Evolutionary conservation across 2,113 vertebrate genomes (phyloP).

Genomic region (Xenopus laevis): DNA sequence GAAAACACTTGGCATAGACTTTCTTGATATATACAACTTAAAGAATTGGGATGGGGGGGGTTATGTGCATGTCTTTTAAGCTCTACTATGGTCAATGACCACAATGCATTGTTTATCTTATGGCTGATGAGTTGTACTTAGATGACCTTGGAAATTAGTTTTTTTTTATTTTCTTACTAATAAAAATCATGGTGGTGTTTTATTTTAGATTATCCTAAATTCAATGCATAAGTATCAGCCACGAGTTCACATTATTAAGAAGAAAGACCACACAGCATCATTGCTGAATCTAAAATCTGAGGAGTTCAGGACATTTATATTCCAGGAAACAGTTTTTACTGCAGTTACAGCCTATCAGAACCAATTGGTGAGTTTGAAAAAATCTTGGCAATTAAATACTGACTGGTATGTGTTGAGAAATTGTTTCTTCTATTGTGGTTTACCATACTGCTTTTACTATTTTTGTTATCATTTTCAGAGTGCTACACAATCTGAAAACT

Average conservation of each 20-base stretch:
- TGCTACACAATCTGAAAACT: too few relatives aligned
- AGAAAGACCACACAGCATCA: conserved; percentile 96
- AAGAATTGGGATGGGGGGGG: too few relatives aligned
- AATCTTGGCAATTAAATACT: conserved; percentile 3
- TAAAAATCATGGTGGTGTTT: neutral
- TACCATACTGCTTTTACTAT: too few relatives aligned
- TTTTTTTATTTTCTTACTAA: too few relatives aligned
- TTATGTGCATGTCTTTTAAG: too few relatives aligned
- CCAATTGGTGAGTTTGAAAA: conserved; percentile 82
- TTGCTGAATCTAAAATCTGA: conserved; percentile 96
- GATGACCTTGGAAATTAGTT: too few relatives aligned
- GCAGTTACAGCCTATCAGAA: conserved; percentile 98
- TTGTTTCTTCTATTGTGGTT: neutral
- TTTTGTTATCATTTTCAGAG: too few relatives aligned
- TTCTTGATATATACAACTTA: too few relatives aligned
- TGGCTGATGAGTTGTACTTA: too few relatives aligned
- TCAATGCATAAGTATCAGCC: conserved; percentile 99
- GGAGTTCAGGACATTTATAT: conserved; percentile 95
- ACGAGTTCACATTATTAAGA: conserved; percentile 97
- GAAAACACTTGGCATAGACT: too few relatives aligned
- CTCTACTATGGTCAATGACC: too few relatives aligned
- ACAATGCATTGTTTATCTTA: too few relatives aligned
- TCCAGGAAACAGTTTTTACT: conserved; percentile 94
- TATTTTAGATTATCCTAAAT: conserved; percentile 89
- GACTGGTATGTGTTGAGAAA: neutral